Conservation (phyloP, 2,888 invertebrate species). For the Tortrix viridana region DNA sequence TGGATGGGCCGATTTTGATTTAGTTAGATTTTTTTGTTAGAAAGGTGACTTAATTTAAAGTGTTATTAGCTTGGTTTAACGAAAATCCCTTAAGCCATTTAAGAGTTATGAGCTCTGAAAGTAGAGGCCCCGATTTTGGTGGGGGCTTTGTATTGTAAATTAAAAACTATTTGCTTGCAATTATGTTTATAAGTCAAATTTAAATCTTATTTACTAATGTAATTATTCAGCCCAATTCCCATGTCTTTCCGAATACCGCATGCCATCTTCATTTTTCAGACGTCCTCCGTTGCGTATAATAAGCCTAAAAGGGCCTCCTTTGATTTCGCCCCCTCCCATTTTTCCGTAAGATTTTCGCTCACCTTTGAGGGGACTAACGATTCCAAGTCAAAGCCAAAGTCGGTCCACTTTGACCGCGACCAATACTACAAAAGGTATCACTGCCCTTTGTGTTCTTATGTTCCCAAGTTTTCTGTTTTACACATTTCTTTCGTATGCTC, state of each 20-base stretch:
- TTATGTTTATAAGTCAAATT: no score
- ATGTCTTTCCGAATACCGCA: constrained; percentile 12
- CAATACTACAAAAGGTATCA: constrained; percentile 51
- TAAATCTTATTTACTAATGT: background rate
- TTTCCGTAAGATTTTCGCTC: constrained; percentile 65
- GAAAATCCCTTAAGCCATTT: no score
- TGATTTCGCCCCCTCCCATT: constrained; percentile 65
- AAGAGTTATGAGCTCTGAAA: no score
- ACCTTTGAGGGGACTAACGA: constrained; percentile 67
- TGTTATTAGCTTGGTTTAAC: no score
- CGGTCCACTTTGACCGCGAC: constrained; percentile 56
- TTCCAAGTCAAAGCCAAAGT: constrained; percentile 55
- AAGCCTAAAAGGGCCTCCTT: constrained; percentile 71
- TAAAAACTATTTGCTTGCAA: no score
- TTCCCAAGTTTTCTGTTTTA: constrained; percentile 31
- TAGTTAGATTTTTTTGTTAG: no score
- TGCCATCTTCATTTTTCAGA: constrained; percentile 45
- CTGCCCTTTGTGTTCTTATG: constrained; percentile 44
- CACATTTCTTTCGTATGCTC: constrained; percentile 20
- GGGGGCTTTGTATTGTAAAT: no score
- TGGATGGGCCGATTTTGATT: no score
- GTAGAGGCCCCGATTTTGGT: no score
- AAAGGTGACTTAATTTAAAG: no score
- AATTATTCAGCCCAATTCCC: background rate
- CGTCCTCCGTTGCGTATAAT: constrained; percentile 64